Evolutionary conservation across 2,888 invertebrate genomes (phyloP), one percentile per base, ranked within the genome.

Genomic region (Myathropa florea): DNA sequence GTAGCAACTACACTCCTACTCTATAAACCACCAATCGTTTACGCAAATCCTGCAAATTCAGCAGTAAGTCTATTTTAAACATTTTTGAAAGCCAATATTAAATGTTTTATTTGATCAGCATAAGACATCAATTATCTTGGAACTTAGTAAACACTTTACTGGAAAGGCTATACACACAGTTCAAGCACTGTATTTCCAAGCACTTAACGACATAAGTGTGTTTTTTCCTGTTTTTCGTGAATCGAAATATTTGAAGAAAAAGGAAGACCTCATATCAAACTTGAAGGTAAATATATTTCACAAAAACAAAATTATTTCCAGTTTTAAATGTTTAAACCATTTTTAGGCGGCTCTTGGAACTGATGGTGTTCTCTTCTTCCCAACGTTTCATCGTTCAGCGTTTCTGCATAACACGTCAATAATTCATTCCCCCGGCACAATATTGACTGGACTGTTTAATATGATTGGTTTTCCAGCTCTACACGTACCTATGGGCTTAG

Each of bases 381-480:
- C 97, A 26, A 95, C 95, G 71, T 95, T 95, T 92, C 94, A 94
- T 30, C 93, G 93, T 3, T 91, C 94, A 1, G 96, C 97, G 0
- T 94, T 95, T 33, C 93, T 94, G 81, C 97, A 97, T 92, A 93
- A 95, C 88, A 94, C 95, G 76, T 94, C 95, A 71, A 91, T 95
- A 88, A 89, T 94, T 39, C 94, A 95, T 84, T 61, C 90, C 0
- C 89, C 89, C 36, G 90, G 91, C 4, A 83, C 90, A 2, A 89
- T 90, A 33, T 83, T 88, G 9, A 46, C 91, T 87, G 73, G 91
- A 24, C 82, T 92, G 14, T 92, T 91, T 67, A 92, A 92, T 79
- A 93, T 96, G 12, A 93, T 97, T 10, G 96, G 96, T 0, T 93
- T 96, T 89, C 97, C 97, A 9, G 94, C 96, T 21, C 95, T 96